Evolutionary conservation across 2,888 invertebrate species (phyloP).

Genomic region (Oxytorus armatus): DNA sequence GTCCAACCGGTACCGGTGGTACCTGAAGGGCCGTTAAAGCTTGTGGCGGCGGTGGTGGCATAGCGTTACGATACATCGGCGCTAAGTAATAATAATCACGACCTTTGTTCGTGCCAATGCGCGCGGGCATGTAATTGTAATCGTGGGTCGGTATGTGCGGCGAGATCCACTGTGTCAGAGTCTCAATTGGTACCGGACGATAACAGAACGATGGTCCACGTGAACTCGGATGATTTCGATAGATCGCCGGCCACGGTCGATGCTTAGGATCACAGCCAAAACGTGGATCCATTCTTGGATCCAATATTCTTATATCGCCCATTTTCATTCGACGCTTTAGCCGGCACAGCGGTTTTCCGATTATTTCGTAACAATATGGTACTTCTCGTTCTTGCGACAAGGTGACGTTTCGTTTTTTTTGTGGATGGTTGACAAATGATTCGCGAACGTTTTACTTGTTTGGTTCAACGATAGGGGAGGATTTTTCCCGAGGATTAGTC

Average conservation of each 20-base stretch:
- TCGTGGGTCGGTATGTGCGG: conserved; percentile 85
- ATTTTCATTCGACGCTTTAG: conserved; percentile 75
- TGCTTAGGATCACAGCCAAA: conserved; percentile 84
- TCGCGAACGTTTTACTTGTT: not conserved
- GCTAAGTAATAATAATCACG: conserved; percentile 88
- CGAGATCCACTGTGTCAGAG: conserved; percentile 85
- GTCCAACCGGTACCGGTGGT: conserved; percentile 75
- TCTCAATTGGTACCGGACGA: conserved; percentile 85
- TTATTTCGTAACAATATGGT: too few species aligned
- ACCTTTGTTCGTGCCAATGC: conserved; percentile 83
- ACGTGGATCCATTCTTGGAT: conserved; percentile 87
- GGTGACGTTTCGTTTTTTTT: too few species aligned
- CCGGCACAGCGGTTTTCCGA: not conserved
- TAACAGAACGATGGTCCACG: conserved; percentile 82
- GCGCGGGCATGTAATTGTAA: conserved; percentile 85
- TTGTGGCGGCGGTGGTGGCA: conserved; percentile 86
- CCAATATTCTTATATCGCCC: conserved; percentile 87
- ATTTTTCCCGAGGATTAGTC: too few species aligned
- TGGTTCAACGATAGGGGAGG: too few species aligned
- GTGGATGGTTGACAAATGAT: too few species aligned
- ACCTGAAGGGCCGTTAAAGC: conserved; percentile 70
- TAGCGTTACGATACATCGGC: conserved; percentile 89
- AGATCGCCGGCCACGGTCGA: conserved; percentile 89
- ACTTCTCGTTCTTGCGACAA: too few species aligned
- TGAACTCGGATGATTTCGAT: conserved; percentile 83